phyloP scores from a whole-genome alignment of 2,888 invertebrate species.

The Philhelius pedissequus region DNA sequence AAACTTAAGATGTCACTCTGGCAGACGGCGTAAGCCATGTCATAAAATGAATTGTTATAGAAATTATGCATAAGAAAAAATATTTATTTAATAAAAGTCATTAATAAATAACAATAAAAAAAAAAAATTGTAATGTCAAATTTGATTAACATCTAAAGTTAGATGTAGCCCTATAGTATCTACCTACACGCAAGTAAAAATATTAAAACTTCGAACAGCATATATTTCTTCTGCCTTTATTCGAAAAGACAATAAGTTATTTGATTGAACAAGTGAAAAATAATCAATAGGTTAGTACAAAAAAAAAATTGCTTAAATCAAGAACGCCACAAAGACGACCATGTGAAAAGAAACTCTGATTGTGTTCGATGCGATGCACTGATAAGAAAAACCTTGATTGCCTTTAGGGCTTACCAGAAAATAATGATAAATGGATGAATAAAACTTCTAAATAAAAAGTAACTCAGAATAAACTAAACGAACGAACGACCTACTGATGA shows the following conservation, averaged over 20 bases:
- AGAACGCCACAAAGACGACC: not conserved
- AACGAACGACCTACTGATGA: conserved; percentile 12
- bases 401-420: conserved; percentile 28
- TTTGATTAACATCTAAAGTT: no score
- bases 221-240: not conserved
- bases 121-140: no score
- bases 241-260: not conserved
- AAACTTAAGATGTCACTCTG: no score
- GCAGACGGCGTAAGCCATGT: no score
- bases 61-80: no score
- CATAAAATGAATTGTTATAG: no score
- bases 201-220: no score
- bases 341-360: not conserved
- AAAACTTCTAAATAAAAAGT: not conserved
- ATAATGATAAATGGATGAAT: conserved; percentile 37
- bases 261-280: not conserved
- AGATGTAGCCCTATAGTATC: no score
- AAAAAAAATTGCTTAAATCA: not conserved
- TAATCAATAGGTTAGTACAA: not conserved
- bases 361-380: conserved; percentile 32
- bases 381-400: not conserved
- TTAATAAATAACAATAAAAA: no score
- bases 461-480: not conserved
- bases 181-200: no score
- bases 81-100: no score